phyloP scores from a whole-genome alignment of 1,140 invertebrate species.

The Copidosoma floridanum region DNA sequence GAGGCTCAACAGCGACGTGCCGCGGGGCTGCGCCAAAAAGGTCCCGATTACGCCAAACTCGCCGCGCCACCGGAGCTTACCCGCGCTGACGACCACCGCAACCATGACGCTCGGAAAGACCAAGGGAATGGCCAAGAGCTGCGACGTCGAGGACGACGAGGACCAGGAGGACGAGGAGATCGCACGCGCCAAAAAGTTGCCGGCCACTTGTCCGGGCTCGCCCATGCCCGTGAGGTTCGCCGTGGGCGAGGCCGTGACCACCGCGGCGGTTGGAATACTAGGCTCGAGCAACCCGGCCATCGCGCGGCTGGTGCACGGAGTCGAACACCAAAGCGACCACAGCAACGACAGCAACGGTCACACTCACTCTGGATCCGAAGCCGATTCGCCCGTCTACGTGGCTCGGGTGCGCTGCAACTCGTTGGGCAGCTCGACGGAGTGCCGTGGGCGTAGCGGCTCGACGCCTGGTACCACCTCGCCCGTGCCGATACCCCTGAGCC shows the following conservation, averaged over 20 bases:
- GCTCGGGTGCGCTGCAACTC: conserved; percentile 51
- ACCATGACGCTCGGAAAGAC: conserved; percentile 20
- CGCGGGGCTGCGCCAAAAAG: conserved; percentile 37
- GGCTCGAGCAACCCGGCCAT: conserved; percentile 25
- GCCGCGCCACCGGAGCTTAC: conserved; percentile 51
- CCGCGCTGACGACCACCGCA: conserved; percentile 38
- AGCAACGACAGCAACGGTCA: not conserved
- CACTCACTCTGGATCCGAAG: no score
- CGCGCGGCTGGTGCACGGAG: conserved; percentile 5
- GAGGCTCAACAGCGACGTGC: conserved; percentile 50
- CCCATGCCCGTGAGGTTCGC: conserved; percentile 63
- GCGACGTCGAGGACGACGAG: conserved; percentile 27
- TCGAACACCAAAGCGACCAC: not conserved
- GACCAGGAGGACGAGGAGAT: not conserved
- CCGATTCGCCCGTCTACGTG: conserved; percentile 13
- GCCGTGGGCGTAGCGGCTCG: conserved; percentile 23
- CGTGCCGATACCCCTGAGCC: conserved; percentile 59
- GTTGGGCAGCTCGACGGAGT: conserved; percentile 40
- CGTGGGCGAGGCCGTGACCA: conserved; percentile 65
- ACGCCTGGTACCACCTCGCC: conserved; percentile 37
- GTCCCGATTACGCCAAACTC: conserved; percentile 38
- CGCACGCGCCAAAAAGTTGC: conserved; percentile 39
- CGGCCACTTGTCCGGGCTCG: conserved; percentile 47
- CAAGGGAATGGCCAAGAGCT: no score
- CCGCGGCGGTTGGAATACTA: conserved; percentile 45